Conservation (phyloP, 92 coral and sea anemone species). For the Siderastrea siderea region DNA sequence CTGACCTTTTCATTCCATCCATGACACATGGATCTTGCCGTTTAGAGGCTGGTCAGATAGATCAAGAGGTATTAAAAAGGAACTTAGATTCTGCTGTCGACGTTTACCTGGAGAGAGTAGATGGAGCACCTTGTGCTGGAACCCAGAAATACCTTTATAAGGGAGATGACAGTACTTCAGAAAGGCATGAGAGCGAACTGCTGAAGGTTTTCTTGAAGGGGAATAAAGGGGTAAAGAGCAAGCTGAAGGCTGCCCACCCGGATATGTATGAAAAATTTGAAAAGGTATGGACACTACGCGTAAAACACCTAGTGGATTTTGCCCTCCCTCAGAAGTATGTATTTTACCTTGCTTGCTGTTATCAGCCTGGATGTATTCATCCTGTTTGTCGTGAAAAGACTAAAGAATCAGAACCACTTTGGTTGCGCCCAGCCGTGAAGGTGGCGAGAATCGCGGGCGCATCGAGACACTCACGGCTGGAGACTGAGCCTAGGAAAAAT, state of each 20-base stretch:
- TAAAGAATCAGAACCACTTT: too few species aligned
- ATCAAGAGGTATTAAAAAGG: constrained; percentile 50
- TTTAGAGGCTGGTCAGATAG: constrained; percentile 12
- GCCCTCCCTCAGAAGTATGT: constrained; percentile 65
- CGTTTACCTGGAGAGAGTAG: constrained; percentile 66
- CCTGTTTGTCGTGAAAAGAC: constrained; percentile 43
- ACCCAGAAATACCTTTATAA: constrained; percentile 67
- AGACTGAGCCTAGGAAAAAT: too few species aligned
- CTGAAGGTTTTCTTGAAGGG: constrained; percentile 71
- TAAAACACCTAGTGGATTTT: constrained; percentile 64
- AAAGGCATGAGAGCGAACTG: constrained; percentile 37
- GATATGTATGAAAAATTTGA: constrained; percentile 70
- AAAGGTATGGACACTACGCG: constrained; percentile 72
- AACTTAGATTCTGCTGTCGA: constrained; percentile 72
- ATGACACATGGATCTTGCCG: constrained; percentile 62
- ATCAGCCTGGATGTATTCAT: constrained; percentile 63
- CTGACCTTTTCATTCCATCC: constrained; percentile 69
- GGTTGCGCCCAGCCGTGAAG: too few species aligned
- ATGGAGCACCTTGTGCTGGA: constrained; percentile 76
- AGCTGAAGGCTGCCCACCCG: constrained; percentile 47
- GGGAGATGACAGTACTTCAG: constrained; percentile 58
- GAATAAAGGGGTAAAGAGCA: constrained; percentile 56
- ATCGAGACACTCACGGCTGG: too few species aligned
- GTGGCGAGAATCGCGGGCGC: too few species aligned
- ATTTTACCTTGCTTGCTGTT: constrained; percentile 64